Conservation (phyloP, 1,140 invertebrate genomes). For the Metopolophium dirhodum region DNA sequence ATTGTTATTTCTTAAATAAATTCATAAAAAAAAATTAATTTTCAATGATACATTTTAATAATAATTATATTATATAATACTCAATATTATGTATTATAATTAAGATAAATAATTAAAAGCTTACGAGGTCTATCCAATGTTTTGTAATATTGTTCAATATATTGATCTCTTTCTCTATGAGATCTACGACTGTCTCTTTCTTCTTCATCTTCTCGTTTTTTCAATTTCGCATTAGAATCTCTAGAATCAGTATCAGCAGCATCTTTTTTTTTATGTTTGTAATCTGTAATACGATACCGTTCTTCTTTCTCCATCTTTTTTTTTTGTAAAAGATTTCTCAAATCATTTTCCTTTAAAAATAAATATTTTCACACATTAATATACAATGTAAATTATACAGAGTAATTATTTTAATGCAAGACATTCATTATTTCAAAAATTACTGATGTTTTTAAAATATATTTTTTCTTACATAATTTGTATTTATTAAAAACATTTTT, state of each 20-base stretch:
- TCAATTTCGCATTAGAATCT: conserved; percentile 29
- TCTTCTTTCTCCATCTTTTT: conserved; percentile 54
- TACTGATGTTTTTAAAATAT: not conserved
- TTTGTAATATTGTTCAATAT: conserved; percentile 54
- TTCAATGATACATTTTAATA: not conserved
- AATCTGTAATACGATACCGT: conserved; percentile 39
- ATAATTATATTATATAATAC: not conserved
- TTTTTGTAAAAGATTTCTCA: conserved; percentile 55
- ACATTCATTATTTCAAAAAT: too few relatives aligned
- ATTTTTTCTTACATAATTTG: not conserved
- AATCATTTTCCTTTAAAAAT: conserved; percentile 55
- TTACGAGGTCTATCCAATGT: conserved; percentile 47
- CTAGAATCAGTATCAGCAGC: not conserved
- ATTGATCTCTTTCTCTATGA: conserved; percentile 52
- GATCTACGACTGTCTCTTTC: conserved; percentile 8
- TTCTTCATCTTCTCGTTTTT: conserved; percentile 49
- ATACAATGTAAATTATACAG: not conserved
- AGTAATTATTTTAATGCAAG: not conserved
- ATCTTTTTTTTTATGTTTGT: conserved; percentile 50
- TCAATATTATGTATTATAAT: not conserved
- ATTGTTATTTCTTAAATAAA: conserved; percentile 35
- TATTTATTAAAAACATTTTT: not conserved
- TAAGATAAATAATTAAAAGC: conserved; percentile 10
- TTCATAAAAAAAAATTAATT: conserved; percentile 27
- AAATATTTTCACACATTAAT: not conserved